Evolutionary conservation across 2,888 invertebrate genomes (phyloP).

Genomic region (Kuschelorhynchus macadamiae): DNA sequence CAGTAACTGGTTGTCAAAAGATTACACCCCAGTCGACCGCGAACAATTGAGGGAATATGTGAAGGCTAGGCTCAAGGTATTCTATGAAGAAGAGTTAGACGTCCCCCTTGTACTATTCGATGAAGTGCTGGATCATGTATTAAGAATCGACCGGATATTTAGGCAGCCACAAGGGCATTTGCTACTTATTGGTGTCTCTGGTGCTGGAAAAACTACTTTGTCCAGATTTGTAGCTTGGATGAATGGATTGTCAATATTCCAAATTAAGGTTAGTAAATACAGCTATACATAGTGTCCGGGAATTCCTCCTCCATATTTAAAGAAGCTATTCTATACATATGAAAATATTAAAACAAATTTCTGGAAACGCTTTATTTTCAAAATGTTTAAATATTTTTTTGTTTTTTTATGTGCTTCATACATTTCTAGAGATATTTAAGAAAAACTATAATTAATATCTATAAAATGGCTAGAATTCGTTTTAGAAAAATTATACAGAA

Average conservation of each 20-base stretch:
- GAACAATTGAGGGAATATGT: slow-evolving; percentile 97
- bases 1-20: slow-evolving; percentile 99
- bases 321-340: too few species aligned
- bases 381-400: too few species aligned
- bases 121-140: slow-evolving; percentile 98
- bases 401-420: too few species aligned
- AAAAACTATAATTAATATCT: too few species aligned
- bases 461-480: too few species aligned
- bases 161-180: slow-evolving; percentile 99
- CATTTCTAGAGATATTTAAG: too few species aligned
- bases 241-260: slow-evolving; percentile 99
- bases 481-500: too few species aligned
- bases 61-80: slow-evolving; percentile 95
- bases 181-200: slow-evolving; percentile 97
- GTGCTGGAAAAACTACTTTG: slow-evolving; percentile 98
- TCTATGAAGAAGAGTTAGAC: slow-evolving; percentile 99
- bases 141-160: slow-evolving; percentile 99
- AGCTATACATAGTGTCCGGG: neutral
- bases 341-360: too few species aligned
- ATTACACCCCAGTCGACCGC: slow-evolving; percentile 96
- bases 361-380: too few species aligned
- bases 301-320: neutral
- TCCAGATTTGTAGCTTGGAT: slow-evolving; percentile 99
- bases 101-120: slow-evolving; percentile 98
- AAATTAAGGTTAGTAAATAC: slow-evolving; percentile 79